Base-by-base conservation (phyloP, 2,888 invertebrate species). In the Acanthacorydalis orientalis region DNA sequence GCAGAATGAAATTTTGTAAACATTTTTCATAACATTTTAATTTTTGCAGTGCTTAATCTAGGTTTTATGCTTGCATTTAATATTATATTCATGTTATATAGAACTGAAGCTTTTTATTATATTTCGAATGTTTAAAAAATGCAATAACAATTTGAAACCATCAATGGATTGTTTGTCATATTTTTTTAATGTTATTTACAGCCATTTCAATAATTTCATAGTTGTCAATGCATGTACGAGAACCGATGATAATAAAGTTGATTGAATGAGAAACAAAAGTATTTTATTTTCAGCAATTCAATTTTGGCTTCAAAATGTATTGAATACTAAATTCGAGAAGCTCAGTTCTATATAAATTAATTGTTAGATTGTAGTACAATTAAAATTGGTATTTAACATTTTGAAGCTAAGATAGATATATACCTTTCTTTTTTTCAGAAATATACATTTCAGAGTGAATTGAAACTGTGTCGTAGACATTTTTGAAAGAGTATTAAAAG, bases 61-160 rank as follows among this genome's bases (percentile, higher is more conserved):
- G 12, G n/a, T 12, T 41, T 41, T 41, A 23, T 41, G 14, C 31
- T 41, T 41, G 2, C 7, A 23, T 41, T 7, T 41, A 41, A 15
- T 41, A 2, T 41, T 41, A 11, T 23, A 41, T 23, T 23, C 31
- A 31, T 41, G 64, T 64, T 41, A 41, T 41, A 41, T 41, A 41
- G 41, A 41, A 41, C 41, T 41, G 41, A 16, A 41, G 41, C 41
- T 41, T 23, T 23, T 23, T 23, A 23, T 23, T 23, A 23, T 6
- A 23, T 23, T 23, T 23, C 23, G 23, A 23, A 23, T 23, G 23
- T 23, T 23, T 23, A 23, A 23, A 15, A 41, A 41, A 9, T 41
- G 16, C 15, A 12, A 37, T 37, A 37, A n/a, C 12, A 37, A 37
- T 12, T 12, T 23, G 23, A 37, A n/a, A 37, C n/a, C 12, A 37